Base-by-base conservation (phyloP, 2,888 invertebrate species). In the Synanthedon formicaeformis region DNA sequence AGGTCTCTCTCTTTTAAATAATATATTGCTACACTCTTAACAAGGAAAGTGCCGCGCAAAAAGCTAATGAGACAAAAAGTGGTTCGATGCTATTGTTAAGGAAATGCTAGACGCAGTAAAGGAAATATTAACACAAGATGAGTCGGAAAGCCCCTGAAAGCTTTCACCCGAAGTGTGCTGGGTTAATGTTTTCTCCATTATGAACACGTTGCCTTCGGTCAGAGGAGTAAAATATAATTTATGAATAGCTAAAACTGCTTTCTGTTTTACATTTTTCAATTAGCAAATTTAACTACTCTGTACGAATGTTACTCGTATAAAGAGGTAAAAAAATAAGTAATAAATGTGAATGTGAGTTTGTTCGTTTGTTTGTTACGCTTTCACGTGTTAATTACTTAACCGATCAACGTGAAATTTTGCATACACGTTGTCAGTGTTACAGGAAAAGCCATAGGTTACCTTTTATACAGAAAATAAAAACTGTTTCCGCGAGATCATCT, bases 151-250 rank as follows among this genome's bases (percentile, higher is more conserved):
- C 72, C 66, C 66, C 76, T 73, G 68, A 83, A 81, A 85, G 84
- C 83, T 82, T 82, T 81, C 71, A 64, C 56, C 63, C 66, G 68
- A 78, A 79, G 80, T 78, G 76, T 76, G 71, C 73, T 69, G 69
- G 64, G 78, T 73, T 83, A 85, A 86, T 85, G 83, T 81, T 79
- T 73, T 71, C 76, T 74, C 78, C 83, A 85, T 85, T 84, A 84
- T 75, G 74, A 78, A 74, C 75, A 62, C 56, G 67, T 71, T 60
- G 62, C 62, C 62, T 66, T 66, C 62, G 63, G 59, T 67, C 67
- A 57, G 58, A 54, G 23, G 18, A 45, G 51, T 71, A 77, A 78
- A 73, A 77, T 75, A 79, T 75, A 79, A 81, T 77, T 76, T 73
- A 76, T 10, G 34, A 34, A 10, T 10, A 8, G 34, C 34, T 34